Evolutionary conservation across 2,797 vertebrate species (phyloP), one percentile per base, ranked within the genome.

Genomic region (Trachurus trachurus): DNA sequence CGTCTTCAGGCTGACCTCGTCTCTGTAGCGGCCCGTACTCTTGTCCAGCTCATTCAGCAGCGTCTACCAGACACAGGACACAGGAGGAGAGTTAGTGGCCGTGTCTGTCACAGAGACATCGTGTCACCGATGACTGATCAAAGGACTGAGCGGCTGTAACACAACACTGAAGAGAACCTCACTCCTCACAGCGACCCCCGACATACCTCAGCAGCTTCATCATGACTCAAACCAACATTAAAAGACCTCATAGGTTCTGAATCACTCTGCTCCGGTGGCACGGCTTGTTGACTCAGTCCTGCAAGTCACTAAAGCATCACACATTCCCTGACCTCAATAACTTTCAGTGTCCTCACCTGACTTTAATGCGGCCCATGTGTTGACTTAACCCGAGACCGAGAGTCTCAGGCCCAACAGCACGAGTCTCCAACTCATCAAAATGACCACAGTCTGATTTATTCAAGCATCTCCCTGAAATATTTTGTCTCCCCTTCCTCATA

Each of bases 1-100:
- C 0, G 98, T 99, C 94, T 99, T 99, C 81, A 99, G 92, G 89
- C 96, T 99, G 81, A 99, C 98, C 92, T 99, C 98, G 26, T 99
- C 98, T 77, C 97, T 93, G 87, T 99, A 99, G 76, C 95, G 96
- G 5, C 98, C 98, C 69, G 97, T 95, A 71, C 97, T 98, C 82
- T 94, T 94, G 91, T 99, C 98, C 64, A 99, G 91, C 88, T 99
- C 98, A 0, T 98, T 97, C 89, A 99, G 89, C 88, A 99, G 88
- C 0, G 96, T 97, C 98, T 99, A 80, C 49, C 83, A 59, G 13
- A 50, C 40, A 26, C 42, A 16, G 53, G 49, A 71, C 0, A 63
- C 31, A 86, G 0, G 11, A 37, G 31, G 15, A 66, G 45, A 31
- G 47, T 79, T 58, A 21, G 29, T 2, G 39, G 22, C 40, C 19